These are phyloP conservation scores for Drosophila ironensis DNA, from an alignment of 1,140 invertebrate genomes.

Conservation along the genomic window DNA sequence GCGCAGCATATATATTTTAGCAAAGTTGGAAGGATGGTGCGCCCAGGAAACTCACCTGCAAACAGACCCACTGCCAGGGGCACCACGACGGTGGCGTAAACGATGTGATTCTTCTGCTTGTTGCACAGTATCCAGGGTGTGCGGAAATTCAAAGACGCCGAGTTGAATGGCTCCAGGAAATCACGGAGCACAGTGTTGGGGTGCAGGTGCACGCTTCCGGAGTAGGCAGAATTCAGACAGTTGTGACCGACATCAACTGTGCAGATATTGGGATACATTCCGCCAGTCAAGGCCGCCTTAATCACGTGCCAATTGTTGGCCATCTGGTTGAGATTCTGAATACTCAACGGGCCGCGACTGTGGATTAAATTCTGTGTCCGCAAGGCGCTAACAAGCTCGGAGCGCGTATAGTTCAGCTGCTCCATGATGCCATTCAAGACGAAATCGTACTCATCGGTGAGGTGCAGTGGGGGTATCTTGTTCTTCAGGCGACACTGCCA, in stretches of 20 bases:
- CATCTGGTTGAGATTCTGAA: conserved; percentile 91
- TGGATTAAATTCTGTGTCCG: conserved; percentile 92
- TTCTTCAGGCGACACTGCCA: conserved; percentile 86
- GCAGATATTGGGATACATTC: conserved; percentile 94
- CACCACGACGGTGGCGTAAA: conserved; percentile 90
- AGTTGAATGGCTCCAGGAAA: conserved; percentile 67
- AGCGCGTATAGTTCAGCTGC: conserved; percentile 82
- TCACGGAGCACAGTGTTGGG: conserved; percentile 86
- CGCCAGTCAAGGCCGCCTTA: conserved; percentile 93
- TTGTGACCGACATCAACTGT: conserved; percentile 82
- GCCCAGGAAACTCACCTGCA: conserved; percentile 84
- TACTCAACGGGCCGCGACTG: conserved; percentile 88
- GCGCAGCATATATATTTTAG: not conserved
- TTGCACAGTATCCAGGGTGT: conserved; percentile 94
- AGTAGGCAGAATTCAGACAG: conserved; percentile 42
- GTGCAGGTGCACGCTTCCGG: conserved; percentile 38
- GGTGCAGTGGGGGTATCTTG: conserved; percentile 18
- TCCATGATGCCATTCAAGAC: conserved; percentile 64
- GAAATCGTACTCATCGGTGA: conserved; percentile 66
- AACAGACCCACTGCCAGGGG: conserved; percentile 89
- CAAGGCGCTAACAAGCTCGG: conserved; percentile 92
- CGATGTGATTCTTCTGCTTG: conserved; percentile 89
- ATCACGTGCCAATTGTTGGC: conserved; percentile 96
- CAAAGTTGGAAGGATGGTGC: too few species aligned
- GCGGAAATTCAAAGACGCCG: conserved; percentile 83